Percentiles rank a stretch among this genome's conserved stretches.
These are phyloP conservation scores for Pachyrhynchus sulphureomaculatus DNA, from an alignment of 1,140 invertebrate species.

Conservation along the genomic window DNA sequence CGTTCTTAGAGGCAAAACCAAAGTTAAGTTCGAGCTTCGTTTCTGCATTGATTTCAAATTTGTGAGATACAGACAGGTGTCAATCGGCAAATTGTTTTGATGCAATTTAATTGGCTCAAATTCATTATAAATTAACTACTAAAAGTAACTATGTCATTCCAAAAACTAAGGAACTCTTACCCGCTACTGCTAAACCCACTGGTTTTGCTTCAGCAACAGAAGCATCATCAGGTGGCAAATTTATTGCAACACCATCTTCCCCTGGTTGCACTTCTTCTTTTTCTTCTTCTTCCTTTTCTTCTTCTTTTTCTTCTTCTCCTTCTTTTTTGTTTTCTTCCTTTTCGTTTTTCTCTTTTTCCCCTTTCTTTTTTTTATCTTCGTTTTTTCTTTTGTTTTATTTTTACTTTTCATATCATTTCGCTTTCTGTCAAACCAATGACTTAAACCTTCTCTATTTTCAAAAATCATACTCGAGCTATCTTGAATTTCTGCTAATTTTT, in stretches of 20 bases:
- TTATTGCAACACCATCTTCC: conserved; percentile 53
- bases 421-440: conserved; percentile 44
- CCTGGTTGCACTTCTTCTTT: conserved; percentile 57
- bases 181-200: conserved; percentile 59
- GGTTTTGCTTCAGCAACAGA: conserved; percentile 71
- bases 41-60: too few species aligned
- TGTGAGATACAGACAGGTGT: too few species aligned
- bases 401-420: conserved; percentile 42
- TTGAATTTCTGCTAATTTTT: conserved; percentile 52
- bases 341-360: conserved; percentile 41
- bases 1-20: too few species aligned
- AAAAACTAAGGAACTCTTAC: conserved; percentile 39
- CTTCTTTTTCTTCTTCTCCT: conserved; percentile 48
- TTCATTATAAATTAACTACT: too few species aligned
- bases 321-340: conserved; percentile 44
- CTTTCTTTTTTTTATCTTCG: conserved; percentile 51
- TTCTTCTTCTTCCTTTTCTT: conserved; percentile 48
- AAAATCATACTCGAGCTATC: conserved; percentile 34
- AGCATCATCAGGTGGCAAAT: conserved; percentile 57
- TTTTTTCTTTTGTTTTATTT: conserved; percentile 51
- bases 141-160: too few species aligned
- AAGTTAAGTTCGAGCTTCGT: too few species aligned
- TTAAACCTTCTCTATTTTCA: conserved; percentile 43
- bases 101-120: too few species aligned
- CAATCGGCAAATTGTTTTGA: too few species aligned